Evolutionary conservation across 2,113 vertebrate genomes (phyloP).

Genomic region (Vidua macroura): DNA sequence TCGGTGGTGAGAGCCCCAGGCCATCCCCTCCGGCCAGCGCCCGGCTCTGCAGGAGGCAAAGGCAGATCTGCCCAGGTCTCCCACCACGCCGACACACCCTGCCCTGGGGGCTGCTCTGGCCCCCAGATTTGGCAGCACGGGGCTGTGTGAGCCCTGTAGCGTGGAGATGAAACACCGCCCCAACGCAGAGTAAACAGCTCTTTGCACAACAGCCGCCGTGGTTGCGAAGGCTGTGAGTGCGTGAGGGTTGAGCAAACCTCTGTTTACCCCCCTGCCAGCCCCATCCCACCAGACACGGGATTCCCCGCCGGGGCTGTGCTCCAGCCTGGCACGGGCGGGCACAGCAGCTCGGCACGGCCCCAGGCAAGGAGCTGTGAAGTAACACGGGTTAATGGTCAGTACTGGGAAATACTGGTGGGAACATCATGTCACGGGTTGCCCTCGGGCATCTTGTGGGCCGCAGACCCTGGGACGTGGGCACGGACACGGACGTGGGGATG

Average conservation of each 20-base stretch:
- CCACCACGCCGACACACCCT: background rate
- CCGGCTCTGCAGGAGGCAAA: accelerated
- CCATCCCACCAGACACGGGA: accelerated
- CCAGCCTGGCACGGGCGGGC: background rate
- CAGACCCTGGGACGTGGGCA: background rate
- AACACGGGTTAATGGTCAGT: accelerated
- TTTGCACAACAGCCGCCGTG: slow-evolving; percentile 19
- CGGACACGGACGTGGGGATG: accelerated
- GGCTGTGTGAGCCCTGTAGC: accelerated
- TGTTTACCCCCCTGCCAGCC: background rate
- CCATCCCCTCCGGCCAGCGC: accelerated
- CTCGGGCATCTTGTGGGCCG: accelerated
- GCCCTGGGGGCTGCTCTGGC: background rate
- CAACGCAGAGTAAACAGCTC: slow-evolving; percentile 7
- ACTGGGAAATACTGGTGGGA: background rate
- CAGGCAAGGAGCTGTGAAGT: background rate
- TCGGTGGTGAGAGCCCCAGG: accelerated
- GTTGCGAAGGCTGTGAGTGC: background rate
- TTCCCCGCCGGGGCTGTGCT: accelerated
- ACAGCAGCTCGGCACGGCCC: accelerated
- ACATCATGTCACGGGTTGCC: accelerated
- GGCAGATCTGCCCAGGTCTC: background rate
- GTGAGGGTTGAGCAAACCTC: slow-evolving; percentile 6
- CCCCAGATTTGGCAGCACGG: accelerated
- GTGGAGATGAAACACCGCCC: background rate